Evolutionary conservation across 2,888 invertebrate genomes (phyloP).

Genomic region (Pyrrhia umbra): DNA sequence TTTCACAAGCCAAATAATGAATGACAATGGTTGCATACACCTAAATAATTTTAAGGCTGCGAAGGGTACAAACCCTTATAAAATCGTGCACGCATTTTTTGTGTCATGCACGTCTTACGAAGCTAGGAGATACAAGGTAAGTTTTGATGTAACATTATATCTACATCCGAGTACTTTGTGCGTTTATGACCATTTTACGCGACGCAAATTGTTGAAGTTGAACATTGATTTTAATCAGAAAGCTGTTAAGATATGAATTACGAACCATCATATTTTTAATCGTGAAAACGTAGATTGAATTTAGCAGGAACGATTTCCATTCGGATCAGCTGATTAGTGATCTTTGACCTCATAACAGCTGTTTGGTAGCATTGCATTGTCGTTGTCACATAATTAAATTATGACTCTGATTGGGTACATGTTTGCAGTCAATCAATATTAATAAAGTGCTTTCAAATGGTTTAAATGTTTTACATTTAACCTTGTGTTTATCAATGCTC

Average conservation of each 20-base stretch:
- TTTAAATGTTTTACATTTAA: conserved; percentile 23
- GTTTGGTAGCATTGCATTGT: conserved; percentile 65
- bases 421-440: conserved; percentile 30
- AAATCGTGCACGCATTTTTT: conserved; percentile 96
- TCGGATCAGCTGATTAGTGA: conserved; percentile 85
- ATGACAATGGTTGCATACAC: conserved; percentile 94
- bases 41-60: conserved; percentile 94
- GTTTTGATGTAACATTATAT: conserved; percentile 46
- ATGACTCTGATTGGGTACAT: conserved; percentile 28
- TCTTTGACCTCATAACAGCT: conserved; percentile 86
- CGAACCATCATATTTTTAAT: conserved; percentile 8
- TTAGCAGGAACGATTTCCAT: conserved; percentile 57
- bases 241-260: background rate
- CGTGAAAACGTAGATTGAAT: conserved; percentile 22
- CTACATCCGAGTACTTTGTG: conserved; percentile 38
- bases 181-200: conserved; percentile 60
- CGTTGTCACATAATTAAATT: conserved; percentile 54
- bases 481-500: conserved; percentile 18
- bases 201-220: conserved; percentile 60
- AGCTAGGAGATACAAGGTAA: conserved; percentile 95
- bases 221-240: conserved; percentile 53
- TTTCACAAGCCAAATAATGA: conserved; percentile 86
- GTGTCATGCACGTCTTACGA: conserved; percentile 95
- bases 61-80: conserved; percentile 93
- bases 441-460: conserved; percentile 16